Base-by-base conservation (phyloP, 2,888 invertebrate genomes). In the Mystacides longicornis region DNA sequence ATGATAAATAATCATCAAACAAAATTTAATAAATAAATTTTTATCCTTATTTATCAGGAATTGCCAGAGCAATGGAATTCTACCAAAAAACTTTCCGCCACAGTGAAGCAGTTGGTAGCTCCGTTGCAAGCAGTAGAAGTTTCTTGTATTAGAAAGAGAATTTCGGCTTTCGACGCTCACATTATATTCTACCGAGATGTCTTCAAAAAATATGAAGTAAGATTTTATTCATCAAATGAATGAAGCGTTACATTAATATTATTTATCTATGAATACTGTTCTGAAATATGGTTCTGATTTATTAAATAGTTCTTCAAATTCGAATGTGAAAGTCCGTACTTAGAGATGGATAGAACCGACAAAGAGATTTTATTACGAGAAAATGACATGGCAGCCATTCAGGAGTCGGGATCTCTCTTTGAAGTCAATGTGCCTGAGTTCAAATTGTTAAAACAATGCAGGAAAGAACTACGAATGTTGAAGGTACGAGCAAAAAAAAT, bases 381-480 rank as follows among this genome's bases (percentile, higher is more conserved):
- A 71, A 81, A 82, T 45, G 89, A 92, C 67, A 95, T 96, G 92
- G 78, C 77, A 57, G 81, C 83, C 37, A 87, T 97, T 62, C 88
- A 92, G 65, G 86, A 89, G 63, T 93, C 94, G 3, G 96, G 96
- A 1, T 88, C 89, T 2, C 75, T 97, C 45, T 97, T 97, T 73
- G 97, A 97, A 77, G 95, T 97, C 1, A 89, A 84, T 64, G 89
- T 95, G 18, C 93, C 96, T 0, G 96, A 97, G 69, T 97, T 95
- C 68, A 96, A 95, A 67, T 80, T 91, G 59, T 71, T 97, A 50
- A 92, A 88, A 66, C 92, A 93, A 69, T 96, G 96, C 67, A 81
- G 95, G 61, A 90, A 89, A 67, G 97, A 97, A 71, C 73, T 96
- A 57, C 81, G 85, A 64, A 85, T 93, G 86, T 70, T 92, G 1